Evolutionary conservation across 2,888 invertebrate species (phyloP).

Genomic region (Lysandra bellargus): DNA sequence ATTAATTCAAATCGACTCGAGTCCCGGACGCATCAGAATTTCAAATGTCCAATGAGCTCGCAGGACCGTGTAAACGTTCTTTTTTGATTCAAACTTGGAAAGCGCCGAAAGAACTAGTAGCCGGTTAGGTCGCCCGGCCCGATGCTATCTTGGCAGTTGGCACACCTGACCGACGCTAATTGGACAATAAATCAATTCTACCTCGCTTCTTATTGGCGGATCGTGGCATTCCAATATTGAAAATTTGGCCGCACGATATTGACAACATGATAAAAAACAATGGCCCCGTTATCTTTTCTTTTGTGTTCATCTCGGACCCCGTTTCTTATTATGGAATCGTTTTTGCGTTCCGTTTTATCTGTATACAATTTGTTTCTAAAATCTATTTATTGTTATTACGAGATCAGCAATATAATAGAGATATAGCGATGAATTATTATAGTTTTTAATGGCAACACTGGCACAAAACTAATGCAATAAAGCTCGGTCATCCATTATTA

Average conservation of each 20-base stretch:
- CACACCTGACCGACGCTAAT: constrained; percentile 81
- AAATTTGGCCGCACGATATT: constrained; percentile 81
- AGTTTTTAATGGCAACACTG: constrained; percentile 4
- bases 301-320: constrained; percentile 77
- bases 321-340: constrained; percentile 76
- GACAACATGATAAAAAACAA: constrained; percentile 81
- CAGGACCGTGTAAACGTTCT: constrained; percentile 76
- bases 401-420: neutral
- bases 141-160: constrained; percentile 81
- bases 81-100: constrained; percentile 76
- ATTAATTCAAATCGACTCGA: constrained; percentile 78
- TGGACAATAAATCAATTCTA: constrained; percentile 82
- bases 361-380: constrained; percentile 79
- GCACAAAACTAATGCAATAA: constrained; percentile 48
- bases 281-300: constrained; percentile 77
- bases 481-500: constrained; percentile 73
- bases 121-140: constrained; percentile 77
- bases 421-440: neutral
- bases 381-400: constrained; percentile 37
- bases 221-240: constrained; percentile 80
- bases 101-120: constrained; percentile 77
- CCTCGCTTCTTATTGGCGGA: constrained; percentile 80
- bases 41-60: constrained; percentile 73
- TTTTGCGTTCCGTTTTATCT: constrained; percentile 73
- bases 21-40: constrained; percentile 73